Conservation (phyloP, 2,888 invertebrate species). For the Autographa gamma region DNA sequence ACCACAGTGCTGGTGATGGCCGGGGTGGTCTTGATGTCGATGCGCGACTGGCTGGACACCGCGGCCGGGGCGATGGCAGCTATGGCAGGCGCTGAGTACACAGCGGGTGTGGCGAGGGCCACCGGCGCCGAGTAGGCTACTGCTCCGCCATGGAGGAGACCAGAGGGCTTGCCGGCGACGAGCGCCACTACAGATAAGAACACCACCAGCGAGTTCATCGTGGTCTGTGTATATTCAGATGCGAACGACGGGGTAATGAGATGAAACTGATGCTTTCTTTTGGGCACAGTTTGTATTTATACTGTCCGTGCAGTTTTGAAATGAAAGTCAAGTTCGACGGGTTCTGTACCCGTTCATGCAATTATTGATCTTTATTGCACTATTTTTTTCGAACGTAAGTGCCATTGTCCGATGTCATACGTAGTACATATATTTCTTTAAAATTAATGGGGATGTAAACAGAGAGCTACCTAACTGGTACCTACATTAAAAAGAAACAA, state of each 20-base stretch:
- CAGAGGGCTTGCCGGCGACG: constrained; percentile 59
- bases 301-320: constrained; percentile 69
- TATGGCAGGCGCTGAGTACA: constrained; percentile 59
- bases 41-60: constrained; percentile 77
- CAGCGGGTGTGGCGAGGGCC: constrained; percentile 58
- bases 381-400: constrained; percentile 27
- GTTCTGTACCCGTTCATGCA: constrained; percentile 62
- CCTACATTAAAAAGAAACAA: too few relatives aligned
- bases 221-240: constrained; percentile 89
- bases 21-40: constrained; percentile 78
- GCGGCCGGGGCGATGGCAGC: constrained; percentile 70
- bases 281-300: constrained; percentile 77
- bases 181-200: constrained; percentile 89
- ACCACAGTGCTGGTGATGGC: constrained; percentile 74
- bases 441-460: neutral
- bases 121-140: constrained; percentile 65
- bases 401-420: constrained; percentile 6
- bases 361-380: constrained; percentile 50
- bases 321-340: constrained; percentile 85
- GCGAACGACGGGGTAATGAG: constrained; percentile 70
- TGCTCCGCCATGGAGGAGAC: constrained; percentile 33
- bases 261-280: constrained; percentile 85
- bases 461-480: too few relatives aligned
- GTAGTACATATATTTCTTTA: neutral
- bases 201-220: constrained; percentile 90